Percentiles rank a stretch among this genome's conserved stretches.
Conservation (phyloP, 2,888 invertebrate species). For the Melinopterus prodromus region DNA sequence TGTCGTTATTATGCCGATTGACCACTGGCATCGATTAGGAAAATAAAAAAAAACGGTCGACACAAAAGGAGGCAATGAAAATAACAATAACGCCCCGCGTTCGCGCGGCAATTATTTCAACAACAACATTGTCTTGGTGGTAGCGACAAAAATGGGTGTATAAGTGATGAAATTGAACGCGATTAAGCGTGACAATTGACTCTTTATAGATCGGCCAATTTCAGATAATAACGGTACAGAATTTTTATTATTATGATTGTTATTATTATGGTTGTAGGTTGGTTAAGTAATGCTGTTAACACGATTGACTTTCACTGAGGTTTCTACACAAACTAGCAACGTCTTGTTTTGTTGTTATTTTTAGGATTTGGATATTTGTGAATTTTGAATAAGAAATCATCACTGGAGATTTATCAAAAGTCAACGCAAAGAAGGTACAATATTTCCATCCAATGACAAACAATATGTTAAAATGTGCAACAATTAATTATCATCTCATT, state of each 20-base stretch:
- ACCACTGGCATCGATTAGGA: neutral
- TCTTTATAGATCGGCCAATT: neutral
- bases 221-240: neutral
- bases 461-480: too few relatives aligned
- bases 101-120: too few relatives aligned
- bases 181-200: neutral
- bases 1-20: neutral
- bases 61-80: neutral
- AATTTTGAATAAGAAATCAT: too few relatives aligned
- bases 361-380: too few relatives aligned
- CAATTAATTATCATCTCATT: too few relatives aligned
- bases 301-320: neutral
- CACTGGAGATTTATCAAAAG: too few relatives aligned
- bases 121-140: neutral
- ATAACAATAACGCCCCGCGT: neutral
- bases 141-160: constrained; percentile 4
- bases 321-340: neutral
- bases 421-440: too few relatives aligned
- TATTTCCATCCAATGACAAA: too few relatives aligned
- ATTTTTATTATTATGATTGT: neutral
- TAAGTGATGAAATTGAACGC: neutral
- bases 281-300: neutral
- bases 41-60: neutral
- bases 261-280: neutral
- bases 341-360: too few relatives aligned